phyloP scores from a whole-genome alignment of 2,797 vertebrate genomes.

The Euphonia xanthogaster region DNA sequence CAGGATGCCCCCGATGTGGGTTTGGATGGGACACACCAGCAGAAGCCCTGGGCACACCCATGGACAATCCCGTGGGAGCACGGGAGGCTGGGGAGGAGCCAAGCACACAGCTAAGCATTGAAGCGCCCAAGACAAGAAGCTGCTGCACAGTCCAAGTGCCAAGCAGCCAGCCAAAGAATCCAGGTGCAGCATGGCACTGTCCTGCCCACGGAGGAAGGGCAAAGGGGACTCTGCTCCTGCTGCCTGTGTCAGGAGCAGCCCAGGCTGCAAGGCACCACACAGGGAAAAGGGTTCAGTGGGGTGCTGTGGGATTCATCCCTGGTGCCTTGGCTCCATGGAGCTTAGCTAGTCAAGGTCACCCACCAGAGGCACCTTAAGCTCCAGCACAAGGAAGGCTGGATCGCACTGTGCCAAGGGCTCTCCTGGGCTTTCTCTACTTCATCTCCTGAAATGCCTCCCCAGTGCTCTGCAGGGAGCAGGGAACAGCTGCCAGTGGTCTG shows the following conservation, averaged over 20 bases:
- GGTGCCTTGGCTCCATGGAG: rapidly evolving
- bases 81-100: background rate
- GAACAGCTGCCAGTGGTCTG: background rate
- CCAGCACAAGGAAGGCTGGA: background rate
- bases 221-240: background rate
- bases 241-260: background rate
- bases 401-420: rapidly evolving
- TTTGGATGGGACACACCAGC: background rate
- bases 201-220: background rate
- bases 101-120: background rate
- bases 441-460: background rate
- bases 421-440: background rate
- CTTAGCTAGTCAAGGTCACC: background rate
- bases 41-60: background rate
- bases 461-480: background rate
- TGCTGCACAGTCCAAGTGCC: rapidly evolving
- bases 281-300: background rate
- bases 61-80: background rate
- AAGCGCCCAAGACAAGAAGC: background rate
- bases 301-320: background rate
- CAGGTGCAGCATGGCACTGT: background rate
- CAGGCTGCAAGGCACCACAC: background rate
- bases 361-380: rapidly evolving
- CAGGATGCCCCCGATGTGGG: background rate
- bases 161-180: background rate